Percentiles rank a stretch among this genome's conserved stretches.
Evolutionary conservation across 2,888 invertebrate species (phyloP).

Genomic region (Cotesia congregata): DNA sequence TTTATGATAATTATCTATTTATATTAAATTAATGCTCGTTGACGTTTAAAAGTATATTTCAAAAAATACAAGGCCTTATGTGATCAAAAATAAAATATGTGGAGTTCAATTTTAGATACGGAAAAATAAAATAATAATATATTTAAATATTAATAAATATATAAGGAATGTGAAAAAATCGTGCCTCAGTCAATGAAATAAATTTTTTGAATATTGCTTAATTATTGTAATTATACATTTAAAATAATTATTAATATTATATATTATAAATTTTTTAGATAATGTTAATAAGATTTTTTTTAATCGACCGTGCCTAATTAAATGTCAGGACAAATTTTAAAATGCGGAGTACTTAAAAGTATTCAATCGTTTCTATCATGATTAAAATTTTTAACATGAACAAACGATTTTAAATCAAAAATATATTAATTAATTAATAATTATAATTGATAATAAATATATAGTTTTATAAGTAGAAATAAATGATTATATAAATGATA

Average conservation of each 20-base stretch:
- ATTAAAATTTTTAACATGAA: neutral
- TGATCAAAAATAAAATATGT: neutral
- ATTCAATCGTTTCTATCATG: neutral
- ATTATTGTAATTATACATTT: neutral
- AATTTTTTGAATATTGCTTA: neutral
- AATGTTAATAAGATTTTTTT: neutral
- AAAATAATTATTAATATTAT: neutral
- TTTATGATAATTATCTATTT: neutral
- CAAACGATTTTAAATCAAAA: neutral
- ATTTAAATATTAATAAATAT: neutral
- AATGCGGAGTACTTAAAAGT: slow-evolving; percentile 1
- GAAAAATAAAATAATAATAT: no score
- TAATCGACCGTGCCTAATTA: neutral
- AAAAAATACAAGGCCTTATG: neutral
- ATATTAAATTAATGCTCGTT: neutral
- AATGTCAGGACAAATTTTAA: neutral
- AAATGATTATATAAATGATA: neutral
- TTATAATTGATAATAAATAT: neutral
- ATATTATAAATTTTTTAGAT: neutral
- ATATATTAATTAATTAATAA: neutral
- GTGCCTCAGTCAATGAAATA: neutral
- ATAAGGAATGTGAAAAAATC: neutral
- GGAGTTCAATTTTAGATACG: no score
- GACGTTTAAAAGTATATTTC: neutral
- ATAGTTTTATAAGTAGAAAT: neutral